Conservation (phyloP, 2,113 vertebrate species). For the Chloropsis cyanopogon region DNA sequence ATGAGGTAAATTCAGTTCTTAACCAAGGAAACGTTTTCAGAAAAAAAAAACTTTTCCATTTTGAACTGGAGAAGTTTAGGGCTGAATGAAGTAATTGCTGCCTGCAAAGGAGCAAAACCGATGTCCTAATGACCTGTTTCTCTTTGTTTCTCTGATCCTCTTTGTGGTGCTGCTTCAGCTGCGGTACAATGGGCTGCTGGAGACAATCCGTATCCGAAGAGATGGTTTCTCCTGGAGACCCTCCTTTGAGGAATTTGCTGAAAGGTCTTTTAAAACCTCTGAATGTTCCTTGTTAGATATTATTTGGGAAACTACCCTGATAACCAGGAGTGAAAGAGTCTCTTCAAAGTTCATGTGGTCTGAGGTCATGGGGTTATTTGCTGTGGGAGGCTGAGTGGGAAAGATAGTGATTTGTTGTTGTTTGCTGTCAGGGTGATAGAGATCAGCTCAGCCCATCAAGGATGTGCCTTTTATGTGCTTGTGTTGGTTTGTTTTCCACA, state of each 20-base stretch:
- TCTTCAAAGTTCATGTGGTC: not conserved
- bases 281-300: not conserved
- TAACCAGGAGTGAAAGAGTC: not conserved
- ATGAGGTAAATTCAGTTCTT: not conserved
- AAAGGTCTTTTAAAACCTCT: slow-evolving; percentile 60
- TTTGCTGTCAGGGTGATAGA: not conserved
- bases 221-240: slow-evolving; percentile 80
- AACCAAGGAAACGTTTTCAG: not conserved
- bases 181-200: slow-evolving; percentile 76
- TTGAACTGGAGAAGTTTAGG: not conserved
- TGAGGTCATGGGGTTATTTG: not conserved
- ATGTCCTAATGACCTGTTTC: not conserved
- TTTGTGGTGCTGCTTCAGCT: slow-evolving; percentile 59
- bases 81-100: not conserved
- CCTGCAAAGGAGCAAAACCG: not conserved
- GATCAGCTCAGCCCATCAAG: not conserved
- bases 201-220: slow-evolving; percentile 77
- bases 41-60: not conserved
- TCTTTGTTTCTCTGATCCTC: not conserved
- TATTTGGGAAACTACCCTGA: not conserved
- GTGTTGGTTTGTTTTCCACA: slow-evolving; percentile 27
- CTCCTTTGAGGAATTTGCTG: slow-evolving; percentile 73
- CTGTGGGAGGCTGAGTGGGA: not conserved
- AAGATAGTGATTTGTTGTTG: not conserved
- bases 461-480: not conserved